These are phyloP conservation scores for Solea senegalensis DNA, from an alignment of 2,113 vertebrate genomes.

Conservation along the genomic window DNA sequence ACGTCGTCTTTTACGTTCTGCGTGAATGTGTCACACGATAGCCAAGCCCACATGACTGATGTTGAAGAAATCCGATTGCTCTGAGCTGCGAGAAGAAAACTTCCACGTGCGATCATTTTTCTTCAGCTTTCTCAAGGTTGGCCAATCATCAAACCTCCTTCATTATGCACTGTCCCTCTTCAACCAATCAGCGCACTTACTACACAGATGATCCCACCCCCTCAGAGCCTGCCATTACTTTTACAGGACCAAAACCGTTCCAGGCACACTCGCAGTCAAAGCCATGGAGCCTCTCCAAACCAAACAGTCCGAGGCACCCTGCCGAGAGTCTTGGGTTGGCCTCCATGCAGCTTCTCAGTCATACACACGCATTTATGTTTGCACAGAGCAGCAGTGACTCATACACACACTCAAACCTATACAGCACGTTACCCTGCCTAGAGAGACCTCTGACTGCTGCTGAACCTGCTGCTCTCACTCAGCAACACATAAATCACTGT, in stretches of 20 bases:
- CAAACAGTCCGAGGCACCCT: slow-evolving; percentile 64
- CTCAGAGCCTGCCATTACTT: slow-evolving; percentile 50
- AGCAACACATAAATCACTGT: slow-evolving; percentile 81
- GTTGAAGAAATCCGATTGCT: slow-evolving; percentile 2
- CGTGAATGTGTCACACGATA: slow-evolving; percentile 29
- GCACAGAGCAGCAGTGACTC: slow-evolving; percentile 46
- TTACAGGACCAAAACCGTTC: slow-evolving; percentile 56
- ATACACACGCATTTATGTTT: slow-evolving; percentile 59
- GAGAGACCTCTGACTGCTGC: slow-evolving; percentile 79
- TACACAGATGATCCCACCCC: slow-evolving; percentile 39
- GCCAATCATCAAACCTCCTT: slow-evolving; percentile 23
- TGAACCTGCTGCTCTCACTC: slow-evolving; percentile 86
- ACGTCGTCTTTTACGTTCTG: slow-evolving; percentile 35
- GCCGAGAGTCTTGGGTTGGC: slow-evolving; percentile 55
- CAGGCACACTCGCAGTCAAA: slow-evolving; percentile 57
- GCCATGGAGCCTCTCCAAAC: slow-evolving; percentile 59
- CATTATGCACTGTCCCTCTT: slow-evolving; percentile 24
- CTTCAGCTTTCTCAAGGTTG: slow-evolving; percentile 22
- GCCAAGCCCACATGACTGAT: slow-evolving; percentile 44
- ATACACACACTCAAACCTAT: slow-evolving; percentile 36
- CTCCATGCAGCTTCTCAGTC: slow-evolving; percentile 30
- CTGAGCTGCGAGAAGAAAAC: slow-evolving; percentile 26
- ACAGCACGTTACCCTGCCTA: slow-evolving; percentile 60
- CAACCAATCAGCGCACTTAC: slow-evolving; percentile 38
- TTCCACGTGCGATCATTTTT: slow-evolving; percentile 8